Conservation (phyloP, 2,113 vertebrate genomes). For the Lasiurus cinereus region DNA sequence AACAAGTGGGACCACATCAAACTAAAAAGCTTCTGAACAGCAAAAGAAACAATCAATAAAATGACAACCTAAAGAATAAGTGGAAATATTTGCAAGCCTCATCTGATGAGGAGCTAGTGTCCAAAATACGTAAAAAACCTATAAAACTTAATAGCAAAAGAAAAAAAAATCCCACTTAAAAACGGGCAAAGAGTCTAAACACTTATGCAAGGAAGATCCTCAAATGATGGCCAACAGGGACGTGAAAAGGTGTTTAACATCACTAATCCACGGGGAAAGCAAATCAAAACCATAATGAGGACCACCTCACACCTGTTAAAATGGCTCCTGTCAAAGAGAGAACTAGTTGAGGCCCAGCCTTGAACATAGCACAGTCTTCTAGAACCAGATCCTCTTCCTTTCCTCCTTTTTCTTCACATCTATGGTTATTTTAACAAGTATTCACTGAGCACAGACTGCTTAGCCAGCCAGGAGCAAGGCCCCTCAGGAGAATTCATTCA, state of each 20-base stretch:
- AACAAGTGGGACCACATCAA: neutral
- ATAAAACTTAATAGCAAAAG: neutral
- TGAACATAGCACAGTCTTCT: neutral
- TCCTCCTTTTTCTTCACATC: neutral
- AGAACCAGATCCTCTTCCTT: neutral
- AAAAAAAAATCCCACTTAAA: neutral
- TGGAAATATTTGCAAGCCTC: neutral
- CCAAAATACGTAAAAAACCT: neutral
- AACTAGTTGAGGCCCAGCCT: neutral
- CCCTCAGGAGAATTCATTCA: neutral
- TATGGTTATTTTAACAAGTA: neutral
- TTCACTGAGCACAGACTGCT: neutral
- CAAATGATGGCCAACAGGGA: neutral
- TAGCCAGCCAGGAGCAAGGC: neutral
- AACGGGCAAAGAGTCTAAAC: neutral
- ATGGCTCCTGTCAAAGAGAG: neutral
- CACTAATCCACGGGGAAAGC: neutral
- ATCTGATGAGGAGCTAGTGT: neutral
- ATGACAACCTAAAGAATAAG: neutral
- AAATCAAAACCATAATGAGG: neutral
- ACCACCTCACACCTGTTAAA: neutral
- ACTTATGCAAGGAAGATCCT: neutral
- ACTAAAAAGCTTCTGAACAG: neutral
- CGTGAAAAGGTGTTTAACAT: neutral
- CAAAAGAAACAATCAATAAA: neutral